Evolutionary conservation across 1,140 invertebrate species (phyloP).

Genomic region (Habropoda laboriosa): DNA sequence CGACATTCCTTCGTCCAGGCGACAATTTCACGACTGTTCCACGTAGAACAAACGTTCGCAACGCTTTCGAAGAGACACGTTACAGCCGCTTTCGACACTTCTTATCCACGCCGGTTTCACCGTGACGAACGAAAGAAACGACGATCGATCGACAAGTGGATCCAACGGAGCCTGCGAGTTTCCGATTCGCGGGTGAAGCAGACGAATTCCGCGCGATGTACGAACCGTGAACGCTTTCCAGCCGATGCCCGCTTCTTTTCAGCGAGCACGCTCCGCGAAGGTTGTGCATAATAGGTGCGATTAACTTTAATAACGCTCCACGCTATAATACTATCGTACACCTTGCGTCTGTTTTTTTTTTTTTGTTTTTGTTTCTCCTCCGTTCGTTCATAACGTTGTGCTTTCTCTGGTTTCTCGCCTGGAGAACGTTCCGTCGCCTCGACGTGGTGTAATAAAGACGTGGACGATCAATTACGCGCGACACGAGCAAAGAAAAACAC

Average conservation of each 20-base stretch:
- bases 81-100: slow-evolving; percentile 18
- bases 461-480: background rate
- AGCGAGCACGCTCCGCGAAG: background rate
- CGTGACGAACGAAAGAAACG: background rate
- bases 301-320: background rate
- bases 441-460: background rate
- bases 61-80: slow-evolving; percentile 9
- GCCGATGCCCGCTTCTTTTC: slow-evolving; percentile 13
- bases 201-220: slow-evolving; percentile 40
- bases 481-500: background rate
- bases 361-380: too few relatives aligned
- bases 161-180: slow-evolving; percentile 18
- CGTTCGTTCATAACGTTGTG: background rate
- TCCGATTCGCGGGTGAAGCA: background rate
- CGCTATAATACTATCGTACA: too few relatives aligned
- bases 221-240: slow-evolving; percentile 66
- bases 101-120: slow-evolving; percentile 8
- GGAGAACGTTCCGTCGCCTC: too few relatives aligned
- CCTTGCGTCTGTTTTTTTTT: background rate
- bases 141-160: background rate
- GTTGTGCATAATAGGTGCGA: slow-evolving; percentile 9
- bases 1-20: too few relatives aligned
- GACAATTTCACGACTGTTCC: background rate
- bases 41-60: background rate
- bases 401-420: slow-evolving; percentile 17